Conservation (phyloP, 2,888 invertebrate species). For the Shargacucullia verbasci region DNA sequence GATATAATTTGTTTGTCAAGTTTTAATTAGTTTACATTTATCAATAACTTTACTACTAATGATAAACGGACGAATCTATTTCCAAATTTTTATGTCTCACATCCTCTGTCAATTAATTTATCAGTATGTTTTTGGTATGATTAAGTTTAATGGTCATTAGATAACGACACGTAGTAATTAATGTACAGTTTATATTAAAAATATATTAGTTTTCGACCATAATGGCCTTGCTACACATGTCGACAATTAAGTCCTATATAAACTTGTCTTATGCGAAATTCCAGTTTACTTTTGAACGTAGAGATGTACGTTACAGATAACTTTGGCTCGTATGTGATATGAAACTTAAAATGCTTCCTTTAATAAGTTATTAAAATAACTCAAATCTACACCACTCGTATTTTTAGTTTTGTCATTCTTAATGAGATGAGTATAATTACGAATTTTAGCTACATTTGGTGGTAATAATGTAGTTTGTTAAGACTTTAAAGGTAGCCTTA, state of each 20-base stretch:
- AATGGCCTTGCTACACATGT: slow-evolving; percentile 13
- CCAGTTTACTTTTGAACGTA: slow-evolving; percentile 8
- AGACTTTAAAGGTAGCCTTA: too few species aligned
- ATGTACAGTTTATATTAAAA: slow-evolving; percentile 30
- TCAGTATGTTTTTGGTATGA: slow-evolving; percentile 41
- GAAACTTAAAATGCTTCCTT: background rate
- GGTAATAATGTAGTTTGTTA: too few species aligned
- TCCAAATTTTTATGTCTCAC: slow-evolving; percentile 32
- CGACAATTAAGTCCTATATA: background rate
- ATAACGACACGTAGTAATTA: slow-evolving; percentile 43
- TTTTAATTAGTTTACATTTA: too few species aligned
- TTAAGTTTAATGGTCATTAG: slow-evolving; percentile 27
- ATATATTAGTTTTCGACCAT: slow-evolving; percentile 21
- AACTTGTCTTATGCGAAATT: slow-evolving; percentile 1
- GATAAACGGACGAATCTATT: slow-evolving; percentile 16
- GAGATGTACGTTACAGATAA: slow-evolving; percentile 15
- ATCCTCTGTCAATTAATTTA: slow-evolving; percentile 42
- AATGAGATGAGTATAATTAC: too few species aligned
- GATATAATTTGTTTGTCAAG: too few species aligned
- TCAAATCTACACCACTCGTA: too few species aligned
- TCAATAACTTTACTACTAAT: background rate
- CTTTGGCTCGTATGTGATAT: background rate
- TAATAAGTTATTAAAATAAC: background rate
- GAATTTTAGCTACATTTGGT: too few species aligned
- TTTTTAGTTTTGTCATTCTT: too few species aligned